Conservation (phyloP, 2,797 vertebrate species). For the Chromobotia macracanthus region DNA sequence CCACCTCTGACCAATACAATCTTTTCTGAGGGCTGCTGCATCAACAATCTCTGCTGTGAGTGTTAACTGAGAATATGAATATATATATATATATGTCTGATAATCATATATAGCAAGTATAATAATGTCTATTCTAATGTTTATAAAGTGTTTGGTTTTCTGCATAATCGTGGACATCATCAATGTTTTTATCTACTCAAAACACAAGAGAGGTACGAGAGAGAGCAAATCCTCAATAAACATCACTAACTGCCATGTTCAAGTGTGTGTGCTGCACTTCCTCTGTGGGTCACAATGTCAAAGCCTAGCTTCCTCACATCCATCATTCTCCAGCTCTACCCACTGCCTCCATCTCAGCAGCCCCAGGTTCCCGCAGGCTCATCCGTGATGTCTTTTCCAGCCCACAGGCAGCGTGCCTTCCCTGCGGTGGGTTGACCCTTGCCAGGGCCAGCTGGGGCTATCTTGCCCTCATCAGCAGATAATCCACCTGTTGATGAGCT, state of each 20-base stretch:
- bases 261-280: constrained; percentile 10
- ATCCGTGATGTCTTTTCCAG: constrained; percentile 67
- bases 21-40: too few relatives aligned
- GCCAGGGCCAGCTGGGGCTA: constrained; percentile 42
- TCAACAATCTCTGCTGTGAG: too few relatives aligned
- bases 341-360: neutral
- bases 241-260: constrained; percentile 19
- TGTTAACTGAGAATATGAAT: too few relatives aligned
- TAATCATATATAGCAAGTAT: neutral
- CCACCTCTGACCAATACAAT: neutral
- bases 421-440: constrained; percentile 45
- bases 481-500: constrained; percentile 68
- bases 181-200: neutral
- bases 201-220: neutral
- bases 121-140: neutral
- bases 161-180: neutral
- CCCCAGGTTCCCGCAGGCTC: constrained; percentile 34
- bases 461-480: constrained; percentile 62
- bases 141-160: neutral
- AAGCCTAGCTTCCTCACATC: constrained; percentile 63
- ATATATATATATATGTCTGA: too few relatives aligned
- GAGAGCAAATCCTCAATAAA: neutral
- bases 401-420: constrained; percentile 44
- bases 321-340: constrained; percentile 63
- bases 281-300: constrained; percentile 44